Conservation (phyloP, 1,140 invertebrate species). For the Ridgeia piscesae region DNA sequence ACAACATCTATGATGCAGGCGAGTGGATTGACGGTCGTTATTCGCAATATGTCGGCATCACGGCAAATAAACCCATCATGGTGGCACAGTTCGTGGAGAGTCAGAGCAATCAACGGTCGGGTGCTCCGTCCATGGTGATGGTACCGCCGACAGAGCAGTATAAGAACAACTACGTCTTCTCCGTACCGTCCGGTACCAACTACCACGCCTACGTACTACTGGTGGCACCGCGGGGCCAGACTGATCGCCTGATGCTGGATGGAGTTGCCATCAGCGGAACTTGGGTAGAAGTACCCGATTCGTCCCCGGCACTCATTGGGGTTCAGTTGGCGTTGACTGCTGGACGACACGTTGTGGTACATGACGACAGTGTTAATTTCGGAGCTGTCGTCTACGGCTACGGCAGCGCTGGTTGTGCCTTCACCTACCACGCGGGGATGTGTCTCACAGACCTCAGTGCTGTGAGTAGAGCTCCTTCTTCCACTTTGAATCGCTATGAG, state of each 20-base stretch:
- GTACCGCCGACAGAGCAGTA: background rate
- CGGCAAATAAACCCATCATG: slow-evolving; percentile 6
- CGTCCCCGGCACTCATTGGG: background rate
- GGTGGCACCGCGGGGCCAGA: background rate
- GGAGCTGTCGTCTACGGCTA: background rate
- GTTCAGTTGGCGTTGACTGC: background rate
- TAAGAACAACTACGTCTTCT: slow-evolving; percentile 9
- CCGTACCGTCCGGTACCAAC: background rate
- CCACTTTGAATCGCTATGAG: no score
- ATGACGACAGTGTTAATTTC: background rate
- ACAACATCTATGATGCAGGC: background rate
- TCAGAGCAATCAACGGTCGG: background rate
- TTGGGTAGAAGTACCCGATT: background rate
- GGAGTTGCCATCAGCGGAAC: background rate
- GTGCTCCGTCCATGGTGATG: slow-evolving; percentile 2
- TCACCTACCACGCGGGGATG: background rate
- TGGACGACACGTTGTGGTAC: background rate
- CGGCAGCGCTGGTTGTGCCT: background rate
- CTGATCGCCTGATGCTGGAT: background rate
- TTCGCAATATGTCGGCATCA: background rate
- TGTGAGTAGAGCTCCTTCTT: background rate
- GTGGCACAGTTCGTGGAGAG: slow-evolving; percentile 7
- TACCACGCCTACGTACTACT: background rate
- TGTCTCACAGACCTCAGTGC: background rate
- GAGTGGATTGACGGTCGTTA: background rate